These are phyloP conservation scores for Diacarnus erythraeanus DNA, from an alignment of 37 sponge, comb jelly and placozoan species.

Conservation along the genomic window DNA sequence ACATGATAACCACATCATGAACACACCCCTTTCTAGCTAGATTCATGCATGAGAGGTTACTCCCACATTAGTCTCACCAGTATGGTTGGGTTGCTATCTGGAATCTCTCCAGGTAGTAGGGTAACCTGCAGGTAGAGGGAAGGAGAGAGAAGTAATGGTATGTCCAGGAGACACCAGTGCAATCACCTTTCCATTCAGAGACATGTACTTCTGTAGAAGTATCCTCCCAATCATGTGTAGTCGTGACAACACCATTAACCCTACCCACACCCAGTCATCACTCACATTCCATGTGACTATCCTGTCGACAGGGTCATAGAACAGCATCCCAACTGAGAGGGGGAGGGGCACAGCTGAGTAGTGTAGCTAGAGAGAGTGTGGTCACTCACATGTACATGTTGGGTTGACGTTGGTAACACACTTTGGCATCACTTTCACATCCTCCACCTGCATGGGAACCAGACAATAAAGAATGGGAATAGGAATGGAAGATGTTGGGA, in stretches of 20 bases:
- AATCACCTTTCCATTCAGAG: slow-evolving; percentile 72
- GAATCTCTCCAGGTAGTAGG: no score
- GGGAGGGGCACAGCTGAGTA: not conserved
- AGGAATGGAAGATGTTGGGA: slow-evolving; percentile 10
- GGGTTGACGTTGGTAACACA: slow-evolving; percentile 76
- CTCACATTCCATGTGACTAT: slow-evolving; percentile 87
- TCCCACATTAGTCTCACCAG: no score
- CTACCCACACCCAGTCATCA: not conserved
- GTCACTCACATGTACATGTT: slow-evolving; percentile 64
- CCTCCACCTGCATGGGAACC: slow-evolving; percentile 69
- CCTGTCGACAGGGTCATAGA: slow-evolving; percentile 86
- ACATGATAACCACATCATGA: no score
- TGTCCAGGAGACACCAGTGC: no score
- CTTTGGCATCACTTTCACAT: slow-evolving; percentile 89
- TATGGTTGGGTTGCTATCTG: no score
- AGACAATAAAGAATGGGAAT: slow-evolving; percentile 3
- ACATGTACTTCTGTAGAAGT: slow-evolving; percentile 60
- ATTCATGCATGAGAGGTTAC: no score
- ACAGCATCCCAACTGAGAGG: slow-evolving; percentile 58
- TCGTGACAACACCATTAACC: not conserved
- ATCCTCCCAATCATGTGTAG: slow-evolving; percentile 56
- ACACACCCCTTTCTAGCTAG: no score
- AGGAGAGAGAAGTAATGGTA: no score
- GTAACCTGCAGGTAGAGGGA: no score
- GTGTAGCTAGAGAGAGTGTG: not conserved